Percentiles rank a stretch among this genome's conserved stretches.
Evolutionary conservation across 1,140 invertebrate genomes (phyloP).

Genomic region (Diorhabda carinulata): DNA sequence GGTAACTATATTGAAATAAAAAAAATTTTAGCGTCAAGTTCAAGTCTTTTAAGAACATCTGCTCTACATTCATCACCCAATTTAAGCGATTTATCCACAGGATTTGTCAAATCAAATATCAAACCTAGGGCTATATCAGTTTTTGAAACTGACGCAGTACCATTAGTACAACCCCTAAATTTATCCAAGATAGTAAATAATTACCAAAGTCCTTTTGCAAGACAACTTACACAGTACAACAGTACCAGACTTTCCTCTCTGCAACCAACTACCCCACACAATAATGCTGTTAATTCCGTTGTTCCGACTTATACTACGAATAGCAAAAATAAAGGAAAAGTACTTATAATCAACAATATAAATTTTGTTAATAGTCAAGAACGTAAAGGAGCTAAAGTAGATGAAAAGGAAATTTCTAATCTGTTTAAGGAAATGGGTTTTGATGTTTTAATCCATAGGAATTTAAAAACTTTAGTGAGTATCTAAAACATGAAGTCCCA

Average conservation of each 20-base stretch:
- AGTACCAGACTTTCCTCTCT: background rate
- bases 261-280: background rate
- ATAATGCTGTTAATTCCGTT: background rate
- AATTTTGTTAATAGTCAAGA: constrained; percentile 41
- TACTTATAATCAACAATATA: constrained; percentile 58
- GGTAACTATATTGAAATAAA: too few relatives aligned
- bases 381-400: constrained; percentile 51
- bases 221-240: background rate
- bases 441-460: constrained; percentile 40
- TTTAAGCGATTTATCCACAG: too few relatives aligned
- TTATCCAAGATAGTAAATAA: background rate
- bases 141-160: constrained; percentile 1
- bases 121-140: background rate
- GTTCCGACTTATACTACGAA: constrained; percentile 14
- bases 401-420: constrained; percentile 50
- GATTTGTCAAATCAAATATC: too few relatives aligned
- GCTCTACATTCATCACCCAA: too few relatives aligned
- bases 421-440: constrained; percentile 57
- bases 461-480: constrained; percentile 25
- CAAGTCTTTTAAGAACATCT: too few relatives aligned
- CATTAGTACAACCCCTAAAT: background rate
- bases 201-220: constrained; percentile 3
- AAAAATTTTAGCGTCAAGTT: too few relatives aligned
- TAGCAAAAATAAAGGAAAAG: constrained; percentile 45
- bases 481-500: background rate